Percentiles rank a stretch among this genome's conserved stretches.
phyloP scores from a whole-genome alignment of 2,797 vertebrate genomes.

The Tinamus major region DNA sequence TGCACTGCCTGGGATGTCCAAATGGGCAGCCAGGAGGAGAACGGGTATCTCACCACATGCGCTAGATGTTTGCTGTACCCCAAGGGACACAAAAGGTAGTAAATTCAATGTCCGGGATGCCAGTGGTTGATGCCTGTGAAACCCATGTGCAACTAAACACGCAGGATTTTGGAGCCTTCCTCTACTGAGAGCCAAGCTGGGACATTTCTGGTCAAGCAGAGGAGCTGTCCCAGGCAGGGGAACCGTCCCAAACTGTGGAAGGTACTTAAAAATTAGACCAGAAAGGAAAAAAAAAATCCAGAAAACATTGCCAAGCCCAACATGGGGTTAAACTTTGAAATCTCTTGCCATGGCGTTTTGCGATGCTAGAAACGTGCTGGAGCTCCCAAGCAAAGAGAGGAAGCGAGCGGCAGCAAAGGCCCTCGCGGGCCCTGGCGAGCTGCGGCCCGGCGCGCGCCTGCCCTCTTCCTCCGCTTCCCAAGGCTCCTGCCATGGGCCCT shows the following conservation, averaged over 20 bases:
- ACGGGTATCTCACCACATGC: accelerated
- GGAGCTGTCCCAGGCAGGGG: accelerated
- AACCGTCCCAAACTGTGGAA: background rate
- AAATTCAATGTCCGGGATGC: background rate
- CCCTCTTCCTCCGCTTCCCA: constrained; percentile 61
- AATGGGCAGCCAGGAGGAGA: background rate
- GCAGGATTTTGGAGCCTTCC: background rate
- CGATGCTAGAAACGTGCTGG: constrained; percentile 31
- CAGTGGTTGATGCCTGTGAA: background rate
- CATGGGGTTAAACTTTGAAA: constrained; percentile 52
- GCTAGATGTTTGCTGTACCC: background rate
- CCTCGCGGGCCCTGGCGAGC: background rate
- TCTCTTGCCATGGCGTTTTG: background rate
- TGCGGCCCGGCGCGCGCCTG: background rate
- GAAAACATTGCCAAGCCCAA: background rate
- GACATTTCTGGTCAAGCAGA: accelerated
- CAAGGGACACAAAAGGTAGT: background rate
- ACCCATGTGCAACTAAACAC: background rate
- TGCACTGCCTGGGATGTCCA: background rate
- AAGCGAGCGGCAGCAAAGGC: constrained; percentile 59
- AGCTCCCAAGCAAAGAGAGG: constrained; percentile 42
- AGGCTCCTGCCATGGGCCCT: background rate
- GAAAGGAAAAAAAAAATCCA: background rate
- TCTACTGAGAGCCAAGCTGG: accelerated
- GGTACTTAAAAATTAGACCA: background rate